These are phyloP conservation scores for Drosophila hawaiiensis DNA, from an alignment of 2,888 invertebrate genomes.

Conservation along the genomic window DNA sequence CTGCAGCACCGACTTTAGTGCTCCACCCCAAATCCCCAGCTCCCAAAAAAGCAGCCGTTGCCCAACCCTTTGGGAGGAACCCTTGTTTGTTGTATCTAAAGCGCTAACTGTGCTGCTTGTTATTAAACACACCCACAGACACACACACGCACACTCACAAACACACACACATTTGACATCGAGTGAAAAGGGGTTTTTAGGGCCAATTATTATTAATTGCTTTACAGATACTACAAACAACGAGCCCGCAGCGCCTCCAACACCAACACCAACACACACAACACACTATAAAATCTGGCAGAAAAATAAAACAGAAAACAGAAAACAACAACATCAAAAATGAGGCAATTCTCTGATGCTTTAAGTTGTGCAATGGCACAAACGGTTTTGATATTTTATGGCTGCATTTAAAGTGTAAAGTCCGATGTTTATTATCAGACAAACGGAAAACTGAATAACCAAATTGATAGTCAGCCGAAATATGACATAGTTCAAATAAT, in stretches of 20 bases:
- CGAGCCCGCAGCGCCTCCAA: conserved; percentile 38
- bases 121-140: conserved; percentile 25
- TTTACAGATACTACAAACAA: conserved; percentile 78
- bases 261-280: conserved; percentile 20
- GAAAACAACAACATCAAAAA: conserved; percentile 1
- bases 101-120: conserved; percentile 27
- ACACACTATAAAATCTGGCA: neutral
- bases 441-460: conserved; percentile 8
- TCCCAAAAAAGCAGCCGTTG: conserved; percentile 5
- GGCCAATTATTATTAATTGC: conserved; percentile 84
- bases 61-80: conserved; percentile 4
- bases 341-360: conserved; percentile 22
- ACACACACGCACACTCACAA: neutral
- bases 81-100: conserved; percentile 27
- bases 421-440: conserved; percentile 19
- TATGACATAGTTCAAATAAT: conserved; percentile 29
- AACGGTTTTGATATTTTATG: conserved; percentile 30
- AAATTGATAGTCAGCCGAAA: conserved; percentile 13
- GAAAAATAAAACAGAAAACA: neutral
- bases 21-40: neutral
- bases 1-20: conserved; percentile 42
- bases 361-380: conserved; percentile 33
- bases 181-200: conserved; percentile 68
- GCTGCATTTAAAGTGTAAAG: conserved; percentile 28
- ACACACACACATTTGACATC: conserved; percentile 22